Evolutionary conservation across 2,888 invertebrate species (phyloP).

Genomic region (Candidula unifasciata): DNA sequence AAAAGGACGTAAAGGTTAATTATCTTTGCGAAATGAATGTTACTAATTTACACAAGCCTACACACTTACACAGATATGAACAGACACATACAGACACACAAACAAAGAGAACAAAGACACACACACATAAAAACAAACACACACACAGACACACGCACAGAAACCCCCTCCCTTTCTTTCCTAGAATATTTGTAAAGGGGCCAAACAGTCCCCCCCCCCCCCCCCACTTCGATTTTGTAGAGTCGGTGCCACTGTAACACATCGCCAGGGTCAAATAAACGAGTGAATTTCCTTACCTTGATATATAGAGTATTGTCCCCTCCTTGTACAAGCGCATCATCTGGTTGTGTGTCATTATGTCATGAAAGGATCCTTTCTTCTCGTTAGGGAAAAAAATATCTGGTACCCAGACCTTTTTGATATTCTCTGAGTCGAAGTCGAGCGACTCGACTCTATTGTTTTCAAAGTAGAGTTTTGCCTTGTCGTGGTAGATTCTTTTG

Average conservation of each 20-base stretch:
- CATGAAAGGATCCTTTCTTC: slow-evolving; percentile 94
- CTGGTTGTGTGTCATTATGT: slow-evolving; percentile 97
- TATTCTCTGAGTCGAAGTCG: slow-evolving; percentile 83
- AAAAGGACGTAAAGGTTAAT: no score
- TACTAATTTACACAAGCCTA: no score
- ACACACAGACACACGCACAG: no score
- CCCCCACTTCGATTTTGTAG: no score
- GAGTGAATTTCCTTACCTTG: slow-evolving; percentile 84
- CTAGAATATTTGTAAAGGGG: not conserved
- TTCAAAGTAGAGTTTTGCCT: slow-evolving; percentile 47
- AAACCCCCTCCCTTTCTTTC: not conserved
- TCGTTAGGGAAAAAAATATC: slow-evolving; percentile 98
- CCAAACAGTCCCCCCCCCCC: no score
- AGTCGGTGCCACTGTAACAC: no score
- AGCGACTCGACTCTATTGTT: slow-evolving; percentile 84
- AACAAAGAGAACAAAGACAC: no score
- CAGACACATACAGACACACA: no score
- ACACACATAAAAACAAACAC: no score
- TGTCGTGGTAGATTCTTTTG: slow-evolving; percentile 51
- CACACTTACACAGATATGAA: no score
- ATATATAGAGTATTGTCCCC: slow-evolving; percentile 96
- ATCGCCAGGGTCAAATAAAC: no score
- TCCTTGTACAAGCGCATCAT: slow-evolving; percentile 96
- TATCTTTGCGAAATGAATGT: no score
- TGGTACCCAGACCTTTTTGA: slow-evolving; percentile 97